phyloP scores from a whole-genome alignment of 2,113 vertebrate species.

The Melospiza georgiana region DNA sequence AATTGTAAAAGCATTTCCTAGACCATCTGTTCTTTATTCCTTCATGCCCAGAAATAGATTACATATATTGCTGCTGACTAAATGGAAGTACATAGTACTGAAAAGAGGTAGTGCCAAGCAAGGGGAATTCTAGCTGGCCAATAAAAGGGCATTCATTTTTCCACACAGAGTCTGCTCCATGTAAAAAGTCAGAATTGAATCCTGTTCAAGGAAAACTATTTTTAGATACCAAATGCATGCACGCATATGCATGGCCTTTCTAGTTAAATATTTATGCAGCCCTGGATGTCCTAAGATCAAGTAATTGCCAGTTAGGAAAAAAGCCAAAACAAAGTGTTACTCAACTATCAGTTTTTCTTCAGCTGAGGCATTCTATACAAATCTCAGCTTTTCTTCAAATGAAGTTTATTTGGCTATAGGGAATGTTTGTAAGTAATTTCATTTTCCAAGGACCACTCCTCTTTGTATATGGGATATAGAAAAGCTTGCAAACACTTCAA shows the following conservation, averaged over 20 bases:
- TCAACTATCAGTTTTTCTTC: background rate
- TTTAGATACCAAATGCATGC: conserved; percentile 31
- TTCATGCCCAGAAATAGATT: background rate
- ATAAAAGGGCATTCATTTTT: background rate
- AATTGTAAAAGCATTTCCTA: background rate
- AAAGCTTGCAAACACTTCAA: background rate
- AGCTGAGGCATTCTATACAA: background rate
- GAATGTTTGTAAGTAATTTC: background rate
- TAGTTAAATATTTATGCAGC: conserved; percentile 26
- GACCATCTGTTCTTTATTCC: background rate
- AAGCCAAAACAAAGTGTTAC: background rate
- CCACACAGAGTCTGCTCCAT: background rate
- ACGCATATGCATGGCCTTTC: background rate
- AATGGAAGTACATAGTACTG: background rate
- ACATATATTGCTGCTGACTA: background rate
- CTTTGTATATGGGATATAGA: background rate
- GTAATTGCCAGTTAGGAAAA: background rate
- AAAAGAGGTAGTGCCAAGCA: background rate
- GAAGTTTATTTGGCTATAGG: background rate
- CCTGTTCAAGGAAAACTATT: conserved; percentile 38
- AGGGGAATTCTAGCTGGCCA: background rate
- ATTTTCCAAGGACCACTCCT: background rate
- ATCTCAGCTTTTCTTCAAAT: background rate
- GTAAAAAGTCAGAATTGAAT: conserved; percentile 5
- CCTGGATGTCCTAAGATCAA: conserved; percentile 12